Evolutionary conservation across 2,888 invertebrate genomes (phyloP), one percentile per base, ranked within the genome.

Genomic region (Chrysotoxum bicinctum): DNA sequence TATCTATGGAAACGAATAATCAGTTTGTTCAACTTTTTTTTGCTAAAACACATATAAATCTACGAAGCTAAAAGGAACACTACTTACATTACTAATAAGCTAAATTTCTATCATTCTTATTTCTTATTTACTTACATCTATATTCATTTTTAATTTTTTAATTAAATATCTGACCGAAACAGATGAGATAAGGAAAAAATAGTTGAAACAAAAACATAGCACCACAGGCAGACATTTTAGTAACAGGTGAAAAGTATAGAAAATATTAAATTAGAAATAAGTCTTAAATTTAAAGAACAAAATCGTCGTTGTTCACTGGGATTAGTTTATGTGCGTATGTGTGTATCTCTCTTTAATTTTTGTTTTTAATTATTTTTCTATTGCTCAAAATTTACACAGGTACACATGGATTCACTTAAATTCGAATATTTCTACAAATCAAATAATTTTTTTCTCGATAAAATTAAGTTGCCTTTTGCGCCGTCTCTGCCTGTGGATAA

Each of bases 61-160:
- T 87, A 88, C 64, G 77, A 83, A 81, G 87, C 87, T 80, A 87
- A 81, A 87, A 87, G 77, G 81, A 87, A 87, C 77, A 78, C 86
- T 86, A 84, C 84, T 84, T 80, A 80, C 60, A 66, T 70, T 45
- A 62, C 80, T 84, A 84, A 64, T 77, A 64, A 60, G 77, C 74
- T 74, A 74, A 45, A 50, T 64, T 72, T 45, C 75, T 80, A 80
- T 40, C 30, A 74, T 62, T 45, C 54, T 54, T 16, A 58, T 66
- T 40, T 56, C 58, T 48, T 37, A 45, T 45, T 62, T 52, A 30
- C 70, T 80, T 80, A 84, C 68, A 80, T 30, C 14, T 76, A 80
- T 70, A 60, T 19, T 56, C 26, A 32, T 30, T 64, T 30, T 52
- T 23, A n/a, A n/a, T 73, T 26, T 73, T 23, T 30, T 54, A 76